A percentile compares a stretch with the other conserved stretches of the same genome.
These are phyloP conservation scores for Paraescarpia echinospica DNA, from an alignment of 1,140 invertebrate species.

Conservation along the genomic window DNA sequence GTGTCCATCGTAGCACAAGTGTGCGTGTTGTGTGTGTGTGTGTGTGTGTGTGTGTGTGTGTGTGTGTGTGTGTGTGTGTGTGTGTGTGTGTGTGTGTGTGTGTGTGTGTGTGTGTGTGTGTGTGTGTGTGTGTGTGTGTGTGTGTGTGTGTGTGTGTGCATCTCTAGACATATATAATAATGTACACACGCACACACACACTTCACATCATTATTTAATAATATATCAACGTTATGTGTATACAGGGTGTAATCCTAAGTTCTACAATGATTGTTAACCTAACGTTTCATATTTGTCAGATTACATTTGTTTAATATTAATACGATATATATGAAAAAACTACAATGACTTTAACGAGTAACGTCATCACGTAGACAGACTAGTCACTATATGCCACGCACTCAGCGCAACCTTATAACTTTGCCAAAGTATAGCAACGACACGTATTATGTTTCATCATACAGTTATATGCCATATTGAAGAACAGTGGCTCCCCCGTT, in stretches of 20 bases:
- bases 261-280: neutral
- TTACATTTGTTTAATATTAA: neutral
- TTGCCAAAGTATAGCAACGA: neutral
- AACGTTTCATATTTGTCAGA: neutral
- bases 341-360: neutral
- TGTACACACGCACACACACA: too few species aligned
- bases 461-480: slow-evolving; percentile 60
- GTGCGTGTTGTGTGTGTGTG: neutral
- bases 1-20: neutral
- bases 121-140: neutral
- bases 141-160: neutral
- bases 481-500: slow-evolving; percentile 71
- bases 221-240: too few species aligned
- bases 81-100: neutral
- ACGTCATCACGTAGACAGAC: too few species aligned
- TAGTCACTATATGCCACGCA: too few species aligned
- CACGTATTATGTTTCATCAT: slow-evolving; percentile 9
- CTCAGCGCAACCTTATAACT: neutral
- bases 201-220: too few species aligned
- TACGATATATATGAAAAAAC: neutral
- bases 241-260: neutral
- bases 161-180: too few species aligned
- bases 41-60: neutral
- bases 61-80: neutral
- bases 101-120: neutral